Percentiles rank a stretch among this genome's conserved stretches.
Conservation (phyloP, 2,888 invertebrate species). For the Meiosimyza decipiens region DNA sequence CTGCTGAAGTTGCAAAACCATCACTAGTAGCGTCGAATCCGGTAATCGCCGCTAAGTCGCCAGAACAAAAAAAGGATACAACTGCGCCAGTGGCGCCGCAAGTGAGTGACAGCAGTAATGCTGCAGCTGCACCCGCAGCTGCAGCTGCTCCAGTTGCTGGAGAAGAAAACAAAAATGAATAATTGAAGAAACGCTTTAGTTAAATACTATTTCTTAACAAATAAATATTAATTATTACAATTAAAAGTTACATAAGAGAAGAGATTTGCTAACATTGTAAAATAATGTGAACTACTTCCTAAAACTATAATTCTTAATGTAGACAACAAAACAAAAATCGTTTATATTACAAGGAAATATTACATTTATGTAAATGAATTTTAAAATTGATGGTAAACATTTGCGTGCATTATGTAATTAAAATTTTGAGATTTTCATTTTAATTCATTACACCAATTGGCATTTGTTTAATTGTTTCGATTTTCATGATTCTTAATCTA, state of each 20-base stretch:
- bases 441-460: not conserved
- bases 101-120: slow-evolving; percentile 10
- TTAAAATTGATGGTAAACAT: slow-evolving; percentile 9
- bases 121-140: not conserved
- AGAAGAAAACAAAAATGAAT: not conserved
- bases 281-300: slow-evolving; percentile 32
- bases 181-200: slow-evolving; percentile 5
- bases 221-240: slow-evolving; percentile 25
- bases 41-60: not conserved
- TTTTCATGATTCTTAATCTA: not conserved
- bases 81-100: not conserved
- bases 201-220: slow-evolving; percentile 28
- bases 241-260: slow-evolving; percentile 25
- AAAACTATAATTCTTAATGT: slow-evolving; percentile 15
- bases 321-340: slow-evolving; percentile 10
- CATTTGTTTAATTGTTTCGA: not conserved
- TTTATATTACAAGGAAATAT: slow-evolving; percentile 6
- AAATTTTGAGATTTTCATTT: not conserved
- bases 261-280: slow-evolving; percentile 32
- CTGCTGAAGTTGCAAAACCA: not conserved
- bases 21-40: not conserved
- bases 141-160: not conserved
- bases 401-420: not conserved
- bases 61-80: not conserved
- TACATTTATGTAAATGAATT: slow-evolving; percentile 8